These are phyloP conservation scores for Urocynchramus pylzowi DNA, from an alignment of 2,113 vertebrate species.

Conservation along the genomic window DNA sequence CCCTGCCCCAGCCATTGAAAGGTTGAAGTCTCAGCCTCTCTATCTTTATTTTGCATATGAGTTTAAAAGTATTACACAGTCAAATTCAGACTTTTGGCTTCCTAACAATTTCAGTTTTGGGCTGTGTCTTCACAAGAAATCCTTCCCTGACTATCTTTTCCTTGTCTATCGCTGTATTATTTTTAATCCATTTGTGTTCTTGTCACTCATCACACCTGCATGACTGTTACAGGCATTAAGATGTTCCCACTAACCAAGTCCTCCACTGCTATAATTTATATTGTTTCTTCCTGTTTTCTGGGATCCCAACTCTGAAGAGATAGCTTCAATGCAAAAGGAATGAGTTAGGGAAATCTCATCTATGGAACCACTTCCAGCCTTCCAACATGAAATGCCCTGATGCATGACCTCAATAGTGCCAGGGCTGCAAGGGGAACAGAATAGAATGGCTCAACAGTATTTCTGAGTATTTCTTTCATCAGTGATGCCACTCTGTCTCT, in stretches of 20 bases:
- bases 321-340: not conserved
- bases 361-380: not conserved
- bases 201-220: not conserved
- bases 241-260: accelerated
- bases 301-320: not conserved
- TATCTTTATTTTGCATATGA: not conserved
- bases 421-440: not conserved
- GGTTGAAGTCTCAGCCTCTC: not conserved
- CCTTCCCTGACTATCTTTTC: not conserved
- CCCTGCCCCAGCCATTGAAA: not conserved
- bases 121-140: not conserved
- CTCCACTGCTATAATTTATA: not conserved
- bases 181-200: not conserved
- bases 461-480: not conserved
- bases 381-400: not conserved
- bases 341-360: not conserved
- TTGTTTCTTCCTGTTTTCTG: not conserved
- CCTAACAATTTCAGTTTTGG: not conserved
- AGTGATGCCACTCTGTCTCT: not conserved
- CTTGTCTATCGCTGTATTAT: not conserved
- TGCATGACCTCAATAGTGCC: not conserved
- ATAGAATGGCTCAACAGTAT: not conserved
- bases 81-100: not conserved
- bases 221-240: not conserved
- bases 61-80: not conserved